Conservation (phyloP, 2,888 invertebrate genomes). For the Eristalis tenax region DNA sequence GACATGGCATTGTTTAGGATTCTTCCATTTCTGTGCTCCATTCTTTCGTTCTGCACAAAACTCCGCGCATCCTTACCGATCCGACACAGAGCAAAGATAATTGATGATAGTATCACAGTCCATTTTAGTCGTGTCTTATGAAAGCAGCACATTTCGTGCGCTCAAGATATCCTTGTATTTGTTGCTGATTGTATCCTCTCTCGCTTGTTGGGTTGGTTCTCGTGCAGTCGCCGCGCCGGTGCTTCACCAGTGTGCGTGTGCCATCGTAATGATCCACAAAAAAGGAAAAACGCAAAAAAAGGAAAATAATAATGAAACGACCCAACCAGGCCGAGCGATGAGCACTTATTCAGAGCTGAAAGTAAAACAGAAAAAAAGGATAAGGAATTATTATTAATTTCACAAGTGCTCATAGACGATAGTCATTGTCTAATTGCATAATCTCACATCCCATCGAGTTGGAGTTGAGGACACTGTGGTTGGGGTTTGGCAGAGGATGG, state of each 20-base stretch:
- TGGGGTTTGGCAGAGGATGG: background rate
- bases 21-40: constrained; percentile 1
- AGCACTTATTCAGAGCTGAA: constrained; percentile 50
- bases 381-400: constrained; percentile 52
- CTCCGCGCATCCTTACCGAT: constrained; percentile 76
- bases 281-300: background rate
- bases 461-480: background rate
- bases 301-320: background rate
- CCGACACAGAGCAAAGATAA: constrained; percentile 79
- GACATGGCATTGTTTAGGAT: constrained; percentile 37
- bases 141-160: constrained; percentile 71
- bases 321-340: constrained; percentile 7
- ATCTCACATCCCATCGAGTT: constrained; percentile 5
- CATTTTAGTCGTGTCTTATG: constrained; percentile 78
- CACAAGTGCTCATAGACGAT: background rate
- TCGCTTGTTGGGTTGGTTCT: background rate
- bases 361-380: constrained; percentile 41
- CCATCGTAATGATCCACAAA: constrained; percentile 38
- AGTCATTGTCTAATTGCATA: constrained; percentile 53
- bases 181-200: background rate
- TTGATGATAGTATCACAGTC: constrained; percentile 80
- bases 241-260: constrained; percentile 29
- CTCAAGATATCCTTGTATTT: constrained; percentile 44
- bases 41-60: background rate
- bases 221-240: background rate